Percentiles rank a stretch among this genome's conserved stretches.
phyloP scores from a whole-genome alignment of 2,113 vertebrate genomes.

The rat (Rattus norvegicus) region DNA sequence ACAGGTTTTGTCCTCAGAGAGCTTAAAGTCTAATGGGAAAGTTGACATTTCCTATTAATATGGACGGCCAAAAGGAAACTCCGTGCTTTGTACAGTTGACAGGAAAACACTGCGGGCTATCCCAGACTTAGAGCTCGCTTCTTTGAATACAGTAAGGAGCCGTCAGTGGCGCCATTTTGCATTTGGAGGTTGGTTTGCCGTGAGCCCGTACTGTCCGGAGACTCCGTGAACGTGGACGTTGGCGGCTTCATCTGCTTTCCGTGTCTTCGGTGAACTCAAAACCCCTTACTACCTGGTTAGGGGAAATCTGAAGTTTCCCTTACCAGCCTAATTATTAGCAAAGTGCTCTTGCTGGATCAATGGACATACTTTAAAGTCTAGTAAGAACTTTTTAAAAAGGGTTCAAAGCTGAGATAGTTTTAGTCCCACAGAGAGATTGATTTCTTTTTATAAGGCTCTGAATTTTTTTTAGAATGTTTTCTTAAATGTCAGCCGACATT shows the following conservation, averaged over 20 bases:
- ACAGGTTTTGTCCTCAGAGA: background rate
- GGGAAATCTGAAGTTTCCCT: constrained; percentile 61
- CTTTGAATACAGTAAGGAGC: background rate
- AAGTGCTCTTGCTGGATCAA: constrained; percentile 79
- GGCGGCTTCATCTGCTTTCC: background rate
- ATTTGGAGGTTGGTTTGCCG: background rate
- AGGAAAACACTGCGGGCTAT: background rate
- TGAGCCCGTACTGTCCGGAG: background rate
- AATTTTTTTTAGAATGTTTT: constrained; percentile 61
- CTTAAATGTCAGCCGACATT: constrained; percentile 66
- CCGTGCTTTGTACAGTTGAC: background rate
- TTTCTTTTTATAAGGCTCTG: constrained; percentile 73
- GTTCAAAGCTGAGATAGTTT: constrained; percentile 81
- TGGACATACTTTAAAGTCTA: constrained; percentile 76
- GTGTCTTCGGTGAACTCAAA: constrained; percentile 31
- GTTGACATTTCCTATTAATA: background rate
- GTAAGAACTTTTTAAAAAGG: constrained; percentile 62
- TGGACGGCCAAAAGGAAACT: background rate
- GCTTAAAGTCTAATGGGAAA: constrained; percentile 15
- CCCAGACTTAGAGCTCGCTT: background rate
- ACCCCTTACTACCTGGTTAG: background rate
- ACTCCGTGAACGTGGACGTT: background rate
- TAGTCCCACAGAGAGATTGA: constrained; percentile 61
- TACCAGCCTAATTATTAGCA: constrained; percentile 75
- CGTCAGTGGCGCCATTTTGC: background rate